A percentile compares a stretch with the other conserved stretches of the same genome.
Conservation (phyloP, 2,888 invertebrate species). For the Ichneumoninae sp. region DNA sequence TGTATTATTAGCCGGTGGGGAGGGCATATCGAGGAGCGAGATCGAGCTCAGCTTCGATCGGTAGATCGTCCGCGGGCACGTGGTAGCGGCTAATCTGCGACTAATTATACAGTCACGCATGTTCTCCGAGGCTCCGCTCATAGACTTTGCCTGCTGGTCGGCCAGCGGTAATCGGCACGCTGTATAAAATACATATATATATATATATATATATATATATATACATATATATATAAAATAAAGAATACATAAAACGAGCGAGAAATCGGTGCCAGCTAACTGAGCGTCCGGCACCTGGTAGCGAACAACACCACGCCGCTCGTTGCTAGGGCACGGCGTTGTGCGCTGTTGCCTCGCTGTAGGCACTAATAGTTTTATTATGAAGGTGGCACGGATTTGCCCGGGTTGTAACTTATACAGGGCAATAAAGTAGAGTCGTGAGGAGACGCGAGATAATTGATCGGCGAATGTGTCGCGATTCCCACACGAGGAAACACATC, state of each 20-base stretch:
- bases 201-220: not conserved
- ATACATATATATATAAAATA: not conserved
- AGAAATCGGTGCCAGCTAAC: slow-evolving; percentile 30
- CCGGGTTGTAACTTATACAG: not conserved
- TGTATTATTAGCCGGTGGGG: not conserved
- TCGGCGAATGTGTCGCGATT: not conserved
- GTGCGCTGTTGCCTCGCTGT: not conserved
- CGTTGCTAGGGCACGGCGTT: not conserved
- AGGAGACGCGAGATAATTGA: not conserved
- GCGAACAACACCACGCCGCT: slow-evolving; percentile 2
- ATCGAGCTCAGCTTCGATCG: slow-evolving; percentile 45
- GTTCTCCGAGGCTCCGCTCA: not conserved
- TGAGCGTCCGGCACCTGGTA: slow-evolving; percentile 14
- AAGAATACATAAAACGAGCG: slow-evolving; percentile 16
- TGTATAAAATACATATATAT: not conserved
- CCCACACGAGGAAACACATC: not conserved
- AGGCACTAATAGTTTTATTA: slow-evolving; percentile 13
- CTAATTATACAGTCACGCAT: slow-evolving; percentile 50
- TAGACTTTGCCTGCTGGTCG: not conserved
- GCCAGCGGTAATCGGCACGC: not conserved
- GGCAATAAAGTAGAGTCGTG: not conserved
- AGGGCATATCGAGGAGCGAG: slow-evolving; percentile 41
- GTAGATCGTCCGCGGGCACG: slow-evolving; percentile 18
- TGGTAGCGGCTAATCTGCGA: slow-evolving; percentile 25
- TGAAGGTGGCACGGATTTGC: slow-evolving; percentile 6